A percentile compares a stretch with the other conserved stretches of the same genome.
Evolutionary conservation across 2,888 invertebrate genomes (phyloP).

Genomic region (Volucella inanis): DNA sequence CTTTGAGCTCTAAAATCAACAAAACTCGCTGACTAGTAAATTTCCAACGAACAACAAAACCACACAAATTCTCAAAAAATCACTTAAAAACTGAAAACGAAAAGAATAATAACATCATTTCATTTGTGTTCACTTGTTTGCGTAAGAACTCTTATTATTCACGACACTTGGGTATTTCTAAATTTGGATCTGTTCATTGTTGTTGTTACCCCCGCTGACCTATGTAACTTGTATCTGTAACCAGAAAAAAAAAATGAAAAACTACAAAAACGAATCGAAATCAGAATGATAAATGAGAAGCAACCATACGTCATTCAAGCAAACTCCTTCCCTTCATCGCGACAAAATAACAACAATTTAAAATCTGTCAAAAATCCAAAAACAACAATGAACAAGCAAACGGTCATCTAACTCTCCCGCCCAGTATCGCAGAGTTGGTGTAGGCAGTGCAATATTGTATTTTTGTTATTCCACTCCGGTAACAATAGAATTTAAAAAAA

Average conservation of each 20-base stretch:
- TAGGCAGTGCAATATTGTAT: background rate
- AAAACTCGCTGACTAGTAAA: constrained; percentile 37
- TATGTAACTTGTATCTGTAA: background rate
- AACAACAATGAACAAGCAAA: constrained; percentile 18
- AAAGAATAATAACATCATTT: background rate
- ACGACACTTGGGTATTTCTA: background rate
- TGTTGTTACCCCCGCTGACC: constrained; percentile 20
- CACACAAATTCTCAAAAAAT: constrained; percentile 12
- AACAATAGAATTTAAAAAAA: constrained; percentile 28
- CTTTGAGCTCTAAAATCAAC: constrained; percentile 26
- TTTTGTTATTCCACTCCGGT: constrained; percentile 4
- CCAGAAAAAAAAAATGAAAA: background rate
- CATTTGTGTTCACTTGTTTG: constrained; percentile 4
- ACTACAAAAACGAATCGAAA: constrained; percentile 7
- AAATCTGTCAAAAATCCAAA: background rate
- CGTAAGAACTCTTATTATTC: constrained; percentile 19
- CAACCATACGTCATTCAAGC: background rate
- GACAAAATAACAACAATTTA: constrained; percentile 26
- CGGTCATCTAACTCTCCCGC: constrained; percentile 24
- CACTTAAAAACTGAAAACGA: background rate
- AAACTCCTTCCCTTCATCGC: background rate
- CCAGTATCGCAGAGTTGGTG: background rate
- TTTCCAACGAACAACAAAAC: constrained; percentile 1
- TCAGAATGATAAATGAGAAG: constrained; percentile 21
- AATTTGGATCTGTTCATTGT: constrained; percentile 2